Evolutionary conservation across 2,888 invertebrate species (phyloP).

Genomic region (Drosophila bunnanda): DNA sequence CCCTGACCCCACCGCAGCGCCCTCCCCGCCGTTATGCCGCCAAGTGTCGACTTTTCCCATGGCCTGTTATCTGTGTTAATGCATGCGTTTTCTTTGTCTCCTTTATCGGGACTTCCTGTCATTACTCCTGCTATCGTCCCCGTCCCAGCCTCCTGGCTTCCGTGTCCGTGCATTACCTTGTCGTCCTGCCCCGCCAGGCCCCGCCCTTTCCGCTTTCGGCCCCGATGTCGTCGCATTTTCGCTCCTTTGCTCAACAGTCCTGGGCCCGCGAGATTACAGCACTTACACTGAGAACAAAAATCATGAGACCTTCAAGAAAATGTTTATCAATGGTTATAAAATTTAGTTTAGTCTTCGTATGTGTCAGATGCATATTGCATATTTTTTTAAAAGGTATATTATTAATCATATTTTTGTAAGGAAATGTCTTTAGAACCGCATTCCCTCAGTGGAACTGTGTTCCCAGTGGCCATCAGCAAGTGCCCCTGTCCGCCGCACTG

Average conservation of each 20-base stretch:
- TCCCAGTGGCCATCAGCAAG: constrained; percentile 23
- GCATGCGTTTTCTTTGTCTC: constrained; percentile 68
- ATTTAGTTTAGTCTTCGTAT: neutral
- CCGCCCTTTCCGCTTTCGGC: constrained; percentile 12
- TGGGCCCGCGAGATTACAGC: constrained; percentile 52
- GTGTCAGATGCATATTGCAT: too few species aligned
- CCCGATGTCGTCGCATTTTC: constrained; percentile 28
- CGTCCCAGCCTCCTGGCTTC: constrained; percentile 35
- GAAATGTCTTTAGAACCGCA: neutral
- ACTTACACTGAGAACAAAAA: constrained; percentile 7
- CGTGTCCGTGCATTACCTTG: constrained; percentile 62
- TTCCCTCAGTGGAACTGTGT: constrained; percentile 3
- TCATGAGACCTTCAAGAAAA: too few species aligned
- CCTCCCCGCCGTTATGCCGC: neutral
- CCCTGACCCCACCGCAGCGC: neutral
- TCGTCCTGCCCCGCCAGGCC: constrained; percentile 17
- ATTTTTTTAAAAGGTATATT: neutral
- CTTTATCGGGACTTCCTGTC: constrained; percentile 72
- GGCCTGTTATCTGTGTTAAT: constrained; percentile 68
- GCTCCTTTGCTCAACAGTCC: constrained; percentile 20
- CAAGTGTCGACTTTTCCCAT: constrained; percentile 26
- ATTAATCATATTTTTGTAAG: neutral
- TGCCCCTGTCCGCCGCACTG: constrained; percentile 12
- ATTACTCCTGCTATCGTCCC: constrained; percentile 64
- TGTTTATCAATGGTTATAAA: neutral